Conservation (phyloP, 1,140 invertebrate species). For the Theocolax elegans region DNA sequence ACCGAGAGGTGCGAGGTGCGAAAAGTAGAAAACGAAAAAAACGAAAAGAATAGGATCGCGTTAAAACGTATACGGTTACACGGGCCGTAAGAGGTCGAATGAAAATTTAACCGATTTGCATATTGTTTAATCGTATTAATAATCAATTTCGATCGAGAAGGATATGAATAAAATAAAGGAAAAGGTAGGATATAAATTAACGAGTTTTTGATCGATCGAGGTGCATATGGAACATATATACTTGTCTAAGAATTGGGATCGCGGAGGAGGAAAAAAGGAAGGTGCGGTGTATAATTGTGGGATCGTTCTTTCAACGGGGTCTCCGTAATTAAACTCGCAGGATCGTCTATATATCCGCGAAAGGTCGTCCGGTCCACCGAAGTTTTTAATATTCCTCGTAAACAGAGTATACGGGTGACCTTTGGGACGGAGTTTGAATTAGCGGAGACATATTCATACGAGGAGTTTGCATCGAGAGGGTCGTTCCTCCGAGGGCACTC, state of each 20-base stretch:
- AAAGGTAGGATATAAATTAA: too few relatives aligned
- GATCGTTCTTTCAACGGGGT: constrained; percentile 24
- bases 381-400: constrained; percentile 68
- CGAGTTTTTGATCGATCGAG: too few relatives aligned
- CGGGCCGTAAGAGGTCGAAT: too few relatives aligned
- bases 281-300: neutral
- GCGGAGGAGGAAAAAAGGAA: constrained; percentile 37
- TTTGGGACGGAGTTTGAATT: constrained; percentile 69
- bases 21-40: neutral
- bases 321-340: constrained; percentile 33
- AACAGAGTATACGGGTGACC: constrained; percentile 56
- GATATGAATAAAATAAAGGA: neutral
- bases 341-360: constrained; percentile 12
- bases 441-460: constrained; percentile 70
- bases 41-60: neutral
- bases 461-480: constrained; percentile 69
- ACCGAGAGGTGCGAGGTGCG: too few relatives aligned
- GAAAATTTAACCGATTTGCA: too few relatives aligned
- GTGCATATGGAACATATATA: too few relatives aligned
- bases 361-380: constrained; percentile 42
- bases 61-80: too few relatives aligned
- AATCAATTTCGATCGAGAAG: neutral
- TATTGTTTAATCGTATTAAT: too few relatives aligned
- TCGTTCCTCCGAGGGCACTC: constrained; percentile 68
- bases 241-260: too few relatives aligned